Conservation (phyloP, 2,113 vertebrate genomes). For the Pituophis catenifer region DNA sequence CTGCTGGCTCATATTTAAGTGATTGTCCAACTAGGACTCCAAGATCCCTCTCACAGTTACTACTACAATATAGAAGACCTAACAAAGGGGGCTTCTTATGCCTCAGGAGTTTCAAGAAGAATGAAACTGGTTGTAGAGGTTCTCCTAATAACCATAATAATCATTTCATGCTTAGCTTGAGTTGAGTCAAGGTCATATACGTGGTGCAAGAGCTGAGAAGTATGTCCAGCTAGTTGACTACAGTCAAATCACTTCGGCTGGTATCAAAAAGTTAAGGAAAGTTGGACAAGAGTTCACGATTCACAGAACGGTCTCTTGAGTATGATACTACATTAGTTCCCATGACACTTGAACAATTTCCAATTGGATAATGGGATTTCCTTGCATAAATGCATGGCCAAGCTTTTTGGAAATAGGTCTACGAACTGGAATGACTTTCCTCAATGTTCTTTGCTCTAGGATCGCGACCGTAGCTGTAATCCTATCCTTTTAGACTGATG, state of each 20-base stretch:
- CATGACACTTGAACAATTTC: neutral
- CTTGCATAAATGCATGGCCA: neutral
- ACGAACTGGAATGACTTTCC: neutral
- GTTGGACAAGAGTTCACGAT: neutral
- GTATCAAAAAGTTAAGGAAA: neutral
- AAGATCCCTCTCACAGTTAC: too few relatives aligned
- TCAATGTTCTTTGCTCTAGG: neutral
- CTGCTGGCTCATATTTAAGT: too few relatives aligned
- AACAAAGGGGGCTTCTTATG: too few relatives aligned
- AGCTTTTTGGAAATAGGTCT: neutral
- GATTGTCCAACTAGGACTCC: too few relatives aligned
- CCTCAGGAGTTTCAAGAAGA: too few relatives aligned
- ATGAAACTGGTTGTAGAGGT: too few relatives aligned
- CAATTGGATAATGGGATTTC: neutral
- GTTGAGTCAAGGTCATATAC: too few relatives aligned
- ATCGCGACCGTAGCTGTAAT: neutral
- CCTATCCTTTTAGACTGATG: neutral
- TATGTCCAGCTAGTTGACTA: neutral
- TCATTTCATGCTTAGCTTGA: too few relatives aligned
- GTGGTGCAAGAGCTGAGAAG: too few relatives aligned
- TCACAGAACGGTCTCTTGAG: neutral
- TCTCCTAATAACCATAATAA: too few relatives aligned
- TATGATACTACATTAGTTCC: neutral
- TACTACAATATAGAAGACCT: too few relatives aligned
- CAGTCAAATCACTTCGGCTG: neutral